These are phyloP conservation scores for Ophonus ardosiacus DNA, from an alignment of 2,888 invertebrate species.

Conservation along the genomic window DNA sequence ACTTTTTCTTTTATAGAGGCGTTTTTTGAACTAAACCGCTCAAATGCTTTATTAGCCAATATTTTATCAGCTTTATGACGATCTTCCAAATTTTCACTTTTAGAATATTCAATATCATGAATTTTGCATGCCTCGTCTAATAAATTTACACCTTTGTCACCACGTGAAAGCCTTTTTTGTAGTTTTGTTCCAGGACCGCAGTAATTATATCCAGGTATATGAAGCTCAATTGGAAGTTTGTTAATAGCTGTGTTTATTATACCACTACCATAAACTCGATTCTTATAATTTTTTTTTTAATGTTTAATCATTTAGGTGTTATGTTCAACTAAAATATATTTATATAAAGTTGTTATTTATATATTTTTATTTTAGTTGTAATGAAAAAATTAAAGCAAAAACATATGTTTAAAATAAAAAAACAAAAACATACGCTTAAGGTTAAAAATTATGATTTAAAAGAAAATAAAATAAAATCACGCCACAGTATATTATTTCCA, in stretches of 20 bases:
- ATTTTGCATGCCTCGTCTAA: slow-evolving; percentile 68
- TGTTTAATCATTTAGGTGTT: not conserved
- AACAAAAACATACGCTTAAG: slow-evolving; percentile 6
- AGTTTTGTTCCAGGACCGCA: slow-evolving; percentile 66
- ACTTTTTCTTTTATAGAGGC: slow-evolving; percentile 67
- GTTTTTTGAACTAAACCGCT: slow-evolving; percentile 67
- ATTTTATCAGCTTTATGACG: slow-evolving; percentile 70
- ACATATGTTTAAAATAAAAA: not conserved
- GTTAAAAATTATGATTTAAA: slow-evolving; percentile 45
- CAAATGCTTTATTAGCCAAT: too few relatives aligned
- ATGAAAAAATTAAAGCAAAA: slow-evolving; percentile 27
- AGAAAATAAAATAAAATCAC: not conserved
- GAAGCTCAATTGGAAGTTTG: slow-evolving; percentile 59
- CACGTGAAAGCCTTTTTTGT: slow-evolving; percentile 67
- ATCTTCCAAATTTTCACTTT: slow-evolving; percentile 50
- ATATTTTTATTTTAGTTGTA: not conserved
- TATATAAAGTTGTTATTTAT: not conserved
- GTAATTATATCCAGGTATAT: slow-evolving; percentile 63
- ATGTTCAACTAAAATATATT: not conserved
- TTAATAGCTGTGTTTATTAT: slow-evolving; percentile 49
- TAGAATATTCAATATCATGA: slow-evolving; percentile 69
- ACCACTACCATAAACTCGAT: not conserved
- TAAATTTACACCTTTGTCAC: slow-evolving; percentile 69
- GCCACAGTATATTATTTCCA: slow-evolving; percentile 34
- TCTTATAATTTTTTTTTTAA: not conserved